phyloP scores from a whole-genome alignment of 2,797 vertebrate genomes.

The Acanthis flammea region DNA sequence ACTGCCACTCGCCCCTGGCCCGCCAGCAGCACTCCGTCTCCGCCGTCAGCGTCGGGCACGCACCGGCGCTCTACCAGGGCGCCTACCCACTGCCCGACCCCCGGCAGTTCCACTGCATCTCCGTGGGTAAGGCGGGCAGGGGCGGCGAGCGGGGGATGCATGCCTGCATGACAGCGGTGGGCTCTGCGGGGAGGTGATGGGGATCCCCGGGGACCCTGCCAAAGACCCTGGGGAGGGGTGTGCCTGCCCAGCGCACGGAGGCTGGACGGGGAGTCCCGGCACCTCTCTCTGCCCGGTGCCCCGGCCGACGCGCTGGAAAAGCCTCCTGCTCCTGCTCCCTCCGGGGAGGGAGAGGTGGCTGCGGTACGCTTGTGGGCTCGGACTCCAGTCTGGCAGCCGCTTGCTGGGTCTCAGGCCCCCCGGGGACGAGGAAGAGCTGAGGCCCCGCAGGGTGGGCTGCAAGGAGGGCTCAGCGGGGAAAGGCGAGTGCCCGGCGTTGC shows the following conservation, averaged over 20 bases:
- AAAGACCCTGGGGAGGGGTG: accelerated
- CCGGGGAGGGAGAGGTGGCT: no score
- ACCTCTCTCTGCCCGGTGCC: no score
- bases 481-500: neutral
- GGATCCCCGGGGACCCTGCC: no score
- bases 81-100: slow-evolving; percentile 92
- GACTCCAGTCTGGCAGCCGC: neutral
- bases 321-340: no score
- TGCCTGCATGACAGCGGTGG: neutral
- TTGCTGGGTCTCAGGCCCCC: accelerated
- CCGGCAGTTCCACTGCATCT: slow-evolving; percentile 96
- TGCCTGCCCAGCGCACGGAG: neutral
- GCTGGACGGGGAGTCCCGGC: neutral
- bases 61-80: slow-evolving; percentile 89
- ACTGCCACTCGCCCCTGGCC: slow-evolving; percentile 89
- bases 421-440: no score
- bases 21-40: slow-evolving; percentile 87
- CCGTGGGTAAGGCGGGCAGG: slow-evolving; percentile 86
- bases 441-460: neutral
- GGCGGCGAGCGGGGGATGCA: neutral
- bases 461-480: neutral
- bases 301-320: neutral
- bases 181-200: neutral
- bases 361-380: neutral
- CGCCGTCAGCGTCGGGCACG: slow-evolving; percentile 83